These are phyloP conservation scores for Oostethus manadensis DNA, from an alignment of 2,113 vertebrate species.

Conservation along the genomic window DNA sequence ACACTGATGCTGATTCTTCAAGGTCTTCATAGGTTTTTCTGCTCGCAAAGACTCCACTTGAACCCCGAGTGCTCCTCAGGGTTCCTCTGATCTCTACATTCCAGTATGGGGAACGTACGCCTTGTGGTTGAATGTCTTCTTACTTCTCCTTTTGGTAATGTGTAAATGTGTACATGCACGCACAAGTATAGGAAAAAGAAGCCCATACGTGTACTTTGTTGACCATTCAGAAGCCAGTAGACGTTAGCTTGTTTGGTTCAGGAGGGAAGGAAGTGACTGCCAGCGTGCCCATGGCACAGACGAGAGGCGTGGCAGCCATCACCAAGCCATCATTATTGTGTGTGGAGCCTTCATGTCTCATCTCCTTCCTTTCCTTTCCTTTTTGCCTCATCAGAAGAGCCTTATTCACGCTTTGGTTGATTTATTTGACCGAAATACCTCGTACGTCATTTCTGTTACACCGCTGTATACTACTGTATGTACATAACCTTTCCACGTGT, in stretches of 20 bases:
- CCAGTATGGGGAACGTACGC: constrained; percentile 74
- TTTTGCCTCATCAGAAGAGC: constrained; percentile 77
- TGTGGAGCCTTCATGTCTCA: constrained; percentile 65
- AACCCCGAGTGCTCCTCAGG: constrained; percentile 62
- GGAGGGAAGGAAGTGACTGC: constrained; percentile 50
- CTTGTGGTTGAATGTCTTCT: constrained; percentile 74
- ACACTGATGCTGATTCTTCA: constrained; percentile 40
- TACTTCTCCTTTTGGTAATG: constrained; percentile 51
- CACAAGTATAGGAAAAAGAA: constrained; percentile 49
- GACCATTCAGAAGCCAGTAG: constrained; percentile 76
- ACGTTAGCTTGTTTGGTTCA: constrained; percentile 36
- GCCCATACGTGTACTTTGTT: constrained; percentile 51
- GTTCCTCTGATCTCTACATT: constrained; percentile 78
- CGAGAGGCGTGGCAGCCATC: constrained; percentile 67
- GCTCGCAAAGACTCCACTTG: constrained; percentile 50
- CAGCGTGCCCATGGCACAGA: constrained; percentile 65
- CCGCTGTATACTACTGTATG: constrained; percentile 73
- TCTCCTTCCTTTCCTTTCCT: constrained; percentile 54
- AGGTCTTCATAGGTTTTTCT: constrained; percentile 68
- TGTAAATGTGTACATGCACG: constrained; percentile 70
- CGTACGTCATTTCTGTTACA: constrained; percentile 76
- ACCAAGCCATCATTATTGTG: constrained; percentile 77
- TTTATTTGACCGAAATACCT: constrained; percentile 84
- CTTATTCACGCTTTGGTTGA: constrained; percentile 84
- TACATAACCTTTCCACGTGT: constrained; percentile 67